These are phyloP conservation scores for Coryphaenoides rupestris DNA, from an alignment of 2,113 vertebrate genomes.

Conservation along the genomic window DNA sequence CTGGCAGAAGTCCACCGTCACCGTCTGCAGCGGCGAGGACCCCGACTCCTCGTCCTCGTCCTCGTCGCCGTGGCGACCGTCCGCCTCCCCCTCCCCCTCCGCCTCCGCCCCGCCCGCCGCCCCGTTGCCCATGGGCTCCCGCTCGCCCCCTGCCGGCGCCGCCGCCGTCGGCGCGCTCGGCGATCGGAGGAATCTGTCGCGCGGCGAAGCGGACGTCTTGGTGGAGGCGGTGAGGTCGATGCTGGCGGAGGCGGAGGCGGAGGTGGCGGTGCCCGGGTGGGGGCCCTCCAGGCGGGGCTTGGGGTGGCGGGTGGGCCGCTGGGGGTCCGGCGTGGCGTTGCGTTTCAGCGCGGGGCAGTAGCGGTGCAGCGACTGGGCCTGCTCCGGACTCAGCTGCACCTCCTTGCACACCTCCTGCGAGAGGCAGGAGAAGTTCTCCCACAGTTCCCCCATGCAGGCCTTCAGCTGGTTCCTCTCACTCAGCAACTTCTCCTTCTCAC, in stretches of 20 bases:
- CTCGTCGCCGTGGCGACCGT: constrained; percentile 62
- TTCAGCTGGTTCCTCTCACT: constrained; percentile 97
- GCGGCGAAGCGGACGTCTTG: constrained; percentile 72
- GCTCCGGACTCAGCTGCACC: constrained; percentile 92
- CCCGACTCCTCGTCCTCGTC: constrained; percentile 52
- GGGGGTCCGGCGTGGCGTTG: constrained; percentile 64
- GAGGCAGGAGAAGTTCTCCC: constrained; percentile 98
- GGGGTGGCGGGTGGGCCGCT: constrained; percentile 62
- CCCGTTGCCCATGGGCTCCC: constrained; percentile 61
- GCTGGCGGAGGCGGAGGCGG: constrained; percentile 68
- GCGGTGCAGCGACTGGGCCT: constrained; percentile 93
- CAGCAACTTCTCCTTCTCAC: constrained; percentile 95
- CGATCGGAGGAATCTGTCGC: constrained; percentile 79
- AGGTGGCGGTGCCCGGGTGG: constrained; percentile 59
- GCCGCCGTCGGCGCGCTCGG: constrained; percentile 75
- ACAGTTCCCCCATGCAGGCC: constrained; percentile 94
- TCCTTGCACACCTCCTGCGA: constrained; percentile 98
- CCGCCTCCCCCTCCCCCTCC: constrained; percentile 45
- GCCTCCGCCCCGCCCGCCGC: constrained; percentile 78
- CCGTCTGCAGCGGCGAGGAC: constrained; percentile 73
- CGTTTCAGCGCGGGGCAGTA: constrained; percentile 92
- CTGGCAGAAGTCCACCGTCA: constrained; percentile 98
- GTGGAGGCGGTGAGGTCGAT: constrained; percentile 69
- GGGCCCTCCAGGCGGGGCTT: constrained; percentile 47
- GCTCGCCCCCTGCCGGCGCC: constrained; percentile 69